Conservation (phyloP, 35 echinoderm and acorn worm genomes). For the Stichopus chloronotus region DNA sequence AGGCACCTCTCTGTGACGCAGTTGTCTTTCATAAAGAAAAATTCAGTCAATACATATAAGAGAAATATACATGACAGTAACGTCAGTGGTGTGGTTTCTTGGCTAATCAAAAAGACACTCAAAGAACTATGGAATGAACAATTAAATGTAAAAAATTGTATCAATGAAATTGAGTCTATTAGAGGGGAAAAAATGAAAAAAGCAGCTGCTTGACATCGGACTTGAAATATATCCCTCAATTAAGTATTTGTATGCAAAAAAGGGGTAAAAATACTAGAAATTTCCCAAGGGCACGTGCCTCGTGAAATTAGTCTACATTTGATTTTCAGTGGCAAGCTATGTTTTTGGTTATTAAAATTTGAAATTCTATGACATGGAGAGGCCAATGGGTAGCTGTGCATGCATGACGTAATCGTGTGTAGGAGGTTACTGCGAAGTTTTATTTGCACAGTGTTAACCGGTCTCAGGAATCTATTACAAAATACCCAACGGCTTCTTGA, state of each 20-base stretch:
- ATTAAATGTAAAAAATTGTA: neutral
- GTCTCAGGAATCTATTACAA: conserved; percentile 36
- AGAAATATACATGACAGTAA: too few species aligned
- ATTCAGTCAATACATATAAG: too few species aligned
- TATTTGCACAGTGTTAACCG: neutral
- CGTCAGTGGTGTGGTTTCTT: neutral
- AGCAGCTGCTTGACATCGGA: neutral
- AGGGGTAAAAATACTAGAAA: neutral
- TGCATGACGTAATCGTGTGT: too few species aligned
- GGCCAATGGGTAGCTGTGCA: too few species aligned
- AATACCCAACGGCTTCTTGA: neutral
- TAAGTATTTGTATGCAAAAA: neutral
- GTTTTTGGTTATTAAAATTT: neutral
- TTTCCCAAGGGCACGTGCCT: neutral
- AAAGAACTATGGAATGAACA: neutral
- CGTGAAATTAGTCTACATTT: neutral
- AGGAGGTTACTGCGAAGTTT: too few species aligned
- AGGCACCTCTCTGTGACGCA: too few species aligned
- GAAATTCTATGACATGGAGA: too few species aligned
- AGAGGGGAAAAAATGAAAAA: neutral
- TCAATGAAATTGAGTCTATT: neutral
- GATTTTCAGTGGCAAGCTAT: neutral
- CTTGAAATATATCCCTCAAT: neutral
- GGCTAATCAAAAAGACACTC: neutral
- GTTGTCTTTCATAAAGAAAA: too few species aligned